Evolutionary conservation across 2,888 invertebrate species (phyloP).

Genomic region (Andrena hattorfiana): DNA sequence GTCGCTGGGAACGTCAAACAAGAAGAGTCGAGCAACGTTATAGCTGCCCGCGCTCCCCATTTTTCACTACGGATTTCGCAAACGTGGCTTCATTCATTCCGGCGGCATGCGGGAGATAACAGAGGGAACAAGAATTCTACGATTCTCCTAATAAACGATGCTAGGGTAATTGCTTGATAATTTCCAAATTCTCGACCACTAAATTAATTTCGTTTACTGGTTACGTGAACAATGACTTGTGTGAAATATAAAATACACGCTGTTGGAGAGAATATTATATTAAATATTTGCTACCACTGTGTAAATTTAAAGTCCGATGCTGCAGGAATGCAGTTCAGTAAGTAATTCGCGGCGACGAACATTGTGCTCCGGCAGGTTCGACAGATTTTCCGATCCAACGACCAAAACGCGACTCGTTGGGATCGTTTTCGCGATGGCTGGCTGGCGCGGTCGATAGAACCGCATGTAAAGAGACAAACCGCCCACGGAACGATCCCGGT

Average conservation of each 20-base stretch:
- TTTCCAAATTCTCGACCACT: too few relatives aligned
- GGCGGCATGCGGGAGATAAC: too few relatives aligned
- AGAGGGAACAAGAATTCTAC: too few relatives aligned
- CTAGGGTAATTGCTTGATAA: too few relatives aligned
- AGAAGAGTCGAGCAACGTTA: neutral
- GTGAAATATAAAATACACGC: neutral
- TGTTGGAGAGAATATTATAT: too few relatives aligned
- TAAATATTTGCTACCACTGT: too few relatives aligned
- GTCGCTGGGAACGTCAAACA: neutral
- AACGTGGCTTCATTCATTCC: neutral
- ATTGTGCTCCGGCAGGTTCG: neutral
- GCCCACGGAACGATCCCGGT: conserved; percentile 7
- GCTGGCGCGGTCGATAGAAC: conserved; percentile 13
- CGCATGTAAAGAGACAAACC: conserved; percentile 10
- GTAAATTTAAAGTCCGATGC: neutral
- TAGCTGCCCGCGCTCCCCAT: neutral
- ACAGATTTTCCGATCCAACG: neutral
- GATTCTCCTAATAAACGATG: too few relatives aligned
- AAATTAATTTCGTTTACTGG: too few relatives aligned
- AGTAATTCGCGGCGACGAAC: neutral
- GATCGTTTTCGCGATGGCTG: neutral
- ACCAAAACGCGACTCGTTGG: neutral
- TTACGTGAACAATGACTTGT: neutral
- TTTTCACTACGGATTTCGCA: neutral
- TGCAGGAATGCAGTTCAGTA: neutral